Base-by-base conservation (phyloP, 2,797 vertebrate species). In the Acanthurus lineatus region DNA sequence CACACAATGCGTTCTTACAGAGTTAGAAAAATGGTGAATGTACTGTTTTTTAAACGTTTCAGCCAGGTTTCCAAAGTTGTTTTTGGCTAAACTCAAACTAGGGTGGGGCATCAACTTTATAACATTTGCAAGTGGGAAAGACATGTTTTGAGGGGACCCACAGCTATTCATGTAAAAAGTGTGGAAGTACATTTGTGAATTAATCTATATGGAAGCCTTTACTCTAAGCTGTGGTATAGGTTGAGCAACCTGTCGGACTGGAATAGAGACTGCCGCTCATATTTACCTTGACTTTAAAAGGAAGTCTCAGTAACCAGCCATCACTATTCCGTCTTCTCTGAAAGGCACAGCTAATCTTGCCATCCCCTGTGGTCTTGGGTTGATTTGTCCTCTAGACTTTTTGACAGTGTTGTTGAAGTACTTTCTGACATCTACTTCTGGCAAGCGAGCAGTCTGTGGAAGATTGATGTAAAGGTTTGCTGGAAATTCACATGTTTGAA, bases 101-200 rank as follows among this genome's bases (percentile, higher is more conserved):
- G 91, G 92, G 90, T 90, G 92, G 84, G 89, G 85, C 88, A 87
- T 42, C 19, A 69, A 68, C 70, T 76, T 84, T 49, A 76, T 28
- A 58, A 68, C 59, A 42, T 87, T 84, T 88, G 69, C 48, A 80
- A 84, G 75, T 83, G 69, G 79, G 64, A 69, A 69, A 74, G 73
- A 70, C 51, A 19, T 79, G 76, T 83, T 86, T 86, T 73, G 16
- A 78, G 68, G 81, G 40, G 65, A 66, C 12, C 62, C 52, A 66
- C 58, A 66, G 49, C 32, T 71, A 35, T 88, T 81, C 63, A 51
- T 86, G 58, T 61, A 78, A 32, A 70, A 42, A 71, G 65, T 51
- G 65, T 51, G 42, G 47, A 69, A 69, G 28, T 60, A 16, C 63
- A 45, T 17, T 62, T 69, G 80, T 51, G 67, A 81, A 84, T 85